Conservation (phyloP, 2,888 invertebrate genomes). For the Anoncus sp. region DNA sequence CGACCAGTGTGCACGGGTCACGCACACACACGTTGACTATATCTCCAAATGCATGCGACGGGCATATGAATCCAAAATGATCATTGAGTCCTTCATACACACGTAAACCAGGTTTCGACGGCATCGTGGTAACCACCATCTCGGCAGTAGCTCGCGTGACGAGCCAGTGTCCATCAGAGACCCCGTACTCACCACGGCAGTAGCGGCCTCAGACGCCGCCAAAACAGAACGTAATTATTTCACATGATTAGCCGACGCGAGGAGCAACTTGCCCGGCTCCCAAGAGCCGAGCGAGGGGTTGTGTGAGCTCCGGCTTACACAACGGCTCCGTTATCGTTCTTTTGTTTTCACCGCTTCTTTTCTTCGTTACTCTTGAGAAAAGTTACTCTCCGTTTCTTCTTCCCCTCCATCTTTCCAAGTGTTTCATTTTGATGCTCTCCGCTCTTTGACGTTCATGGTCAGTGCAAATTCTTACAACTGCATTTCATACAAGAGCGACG, state of each 20-base stretch:
- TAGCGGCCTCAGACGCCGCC: constrained; percentile 68
- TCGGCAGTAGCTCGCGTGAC: constrained; percentile 76
- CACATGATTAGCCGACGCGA: constrained; percentile 78
- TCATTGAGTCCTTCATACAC: constrained; percentile 10
- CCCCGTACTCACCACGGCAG: constrained; percentile 58
- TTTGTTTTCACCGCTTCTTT: constrained; percentile 29
- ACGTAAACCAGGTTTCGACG: not conserved
- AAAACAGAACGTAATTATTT: constrained; percentile 82
- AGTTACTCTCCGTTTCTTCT: not conserved
- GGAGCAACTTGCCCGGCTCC: constrained; percentile 58
- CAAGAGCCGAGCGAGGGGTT: no score
- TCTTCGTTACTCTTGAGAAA: constrained; percentile 36
- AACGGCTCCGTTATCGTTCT: constrained; percentile 37
- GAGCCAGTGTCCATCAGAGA: constrained; percentile 77
- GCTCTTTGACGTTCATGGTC: not conserved
- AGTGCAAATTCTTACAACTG: not conserved
- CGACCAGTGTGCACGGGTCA: constrained; percentile 53
- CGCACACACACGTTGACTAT: not conserved
- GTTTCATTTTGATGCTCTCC: not conserved
- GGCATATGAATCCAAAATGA: constrained; percentile 28
- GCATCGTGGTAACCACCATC: constrained; percentile 27
- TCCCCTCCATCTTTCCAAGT: constrained; percentile 1
- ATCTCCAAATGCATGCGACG: constrained; percentile 6
- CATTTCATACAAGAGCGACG: no score
- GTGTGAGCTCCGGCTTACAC: no score